A percentile compares a stretch with the other conserved stretches of the same genome.
These are phyloP conservation scores for Antheraea assamensis DNA, from an alignment of 2,888 invertebrate species.

Conservation along the genomic window DNA sequence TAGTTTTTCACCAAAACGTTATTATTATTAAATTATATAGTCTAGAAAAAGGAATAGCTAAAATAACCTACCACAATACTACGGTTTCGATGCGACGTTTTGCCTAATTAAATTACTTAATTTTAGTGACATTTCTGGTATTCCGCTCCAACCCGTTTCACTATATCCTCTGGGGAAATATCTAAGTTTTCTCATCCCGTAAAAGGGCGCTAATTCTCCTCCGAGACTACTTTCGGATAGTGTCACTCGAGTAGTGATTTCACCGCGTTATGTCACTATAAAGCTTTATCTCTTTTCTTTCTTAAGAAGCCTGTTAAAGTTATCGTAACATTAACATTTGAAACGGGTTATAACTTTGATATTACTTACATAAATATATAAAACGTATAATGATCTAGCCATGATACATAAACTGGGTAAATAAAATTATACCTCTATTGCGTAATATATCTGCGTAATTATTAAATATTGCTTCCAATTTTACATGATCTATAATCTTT, in stretches of 20 bases:
- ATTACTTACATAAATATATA: background rate
- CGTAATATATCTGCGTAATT: background rate
- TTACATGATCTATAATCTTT: background rate
- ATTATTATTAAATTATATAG: too few relatives aligned
- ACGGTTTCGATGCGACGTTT: too few relatives aligned
- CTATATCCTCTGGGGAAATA: slow-evolving; percentile 28
- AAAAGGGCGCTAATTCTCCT: slow-evolving; percentile 47
- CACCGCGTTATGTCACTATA: background rate
- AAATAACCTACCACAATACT: too few relatives aligned
- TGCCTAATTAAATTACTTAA: too few relatives aligned
- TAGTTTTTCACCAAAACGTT: too few relatives aligned
- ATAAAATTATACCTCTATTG: background rate
- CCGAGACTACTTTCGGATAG: slow-evolving; percentile 33
- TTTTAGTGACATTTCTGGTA: background rate
- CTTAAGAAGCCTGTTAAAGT: background rate
- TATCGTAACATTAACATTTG: background rate
- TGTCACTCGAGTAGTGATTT: slow-evolving; percentile 33
- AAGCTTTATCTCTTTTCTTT: background rate
- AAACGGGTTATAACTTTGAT: background rate
- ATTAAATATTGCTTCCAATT: background rate
- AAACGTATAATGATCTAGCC: background rate
- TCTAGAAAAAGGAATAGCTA: too few relatives aligned
- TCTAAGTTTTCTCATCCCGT: slow-evolving; percentile 41
- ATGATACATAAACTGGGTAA: background rate
- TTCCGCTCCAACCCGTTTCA: background rate